Evolutionary conservation across 2,888 invertebrate species (phyloP), one percentile per base, ranked within the genome.

Genomic region (Andrena flavipes): DNA sequence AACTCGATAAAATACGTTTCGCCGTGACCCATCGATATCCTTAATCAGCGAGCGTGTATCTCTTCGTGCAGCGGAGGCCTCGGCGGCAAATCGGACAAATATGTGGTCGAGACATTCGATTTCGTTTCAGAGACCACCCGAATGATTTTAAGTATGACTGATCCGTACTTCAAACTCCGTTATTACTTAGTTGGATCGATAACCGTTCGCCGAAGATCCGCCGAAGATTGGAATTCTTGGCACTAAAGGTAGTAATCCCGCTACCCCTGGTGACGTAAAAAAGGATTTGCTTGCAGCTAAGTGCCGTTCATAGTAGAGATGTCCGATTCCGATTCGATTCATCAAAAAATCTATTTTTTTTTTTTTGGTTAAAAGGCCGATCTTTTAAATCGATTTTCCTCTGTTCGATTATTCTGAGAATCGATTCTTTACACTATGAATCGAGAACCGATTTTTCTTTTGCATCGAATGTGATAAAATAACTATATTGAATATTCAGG

Each of bases 281-380:
- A 73, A 74, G 60, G 54, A 60, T 76, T 74, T 62, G 69, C 79
- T 71, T 72, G 56, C 77, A 68, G 70, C 77, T 77, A 78, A 82
- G 70, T 35, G 54, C 23, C 29, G 26, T 63, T n/a, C n/a, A n/a
- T n/a, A n/a, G n/a, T n/a, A n/a, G n/a, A n/a, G n/a, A n/a, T n/a
- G n/a, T n/a, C n/a, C n/a, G n/a, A n/a, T n/a, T n/a, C n/a, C n/a
- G n/a, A n/a, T n/a, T n/a, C n/a, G n/a, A n/a, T n/a, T n/a, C n/a
- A n/a, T n/a, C n/a, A n/a, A n/a, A n/a, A n/a, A n/a, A n/a, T n/a
- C n/a, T n/a, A n/a, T n/a, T n/a, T n/a, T n/a, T n/a, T n/a, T n/a
- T n/a, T n/a, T n/a, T n/a, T n/a, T n/a, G n/a, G n/a, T n/a, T n/a
- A n/a, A n/a, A n/a, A n/a, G n/a, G n/a, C n/a, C n/a, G n/a, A n/a